Evolutionary conservation across 2,113 vertebrate species (phyloP).

Genomic region (Gulo gulo): DNA sequence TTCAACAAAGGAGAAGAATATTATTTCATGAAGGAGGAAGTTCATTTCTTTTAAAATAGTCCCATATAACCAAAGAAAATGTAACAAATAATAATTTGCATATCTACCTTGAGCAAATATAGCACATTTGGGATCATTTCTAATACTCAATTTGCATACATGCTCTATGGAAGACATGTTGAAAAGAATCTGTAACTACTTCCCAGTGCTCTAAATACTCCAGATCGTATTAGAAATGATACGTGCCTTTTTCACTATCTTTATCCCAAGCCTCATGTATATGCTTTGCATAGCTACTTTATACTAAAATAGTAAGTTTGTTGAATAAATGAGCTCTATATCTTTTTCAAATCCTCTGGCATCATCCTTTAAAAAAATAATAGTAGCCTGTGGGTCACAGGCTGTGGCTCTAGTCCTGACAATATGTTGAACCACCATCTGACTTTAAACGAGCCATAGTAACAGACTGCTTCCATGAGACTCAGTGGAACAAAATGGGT

Average conservation of each 20-base stretch:
- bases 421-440: background rate
- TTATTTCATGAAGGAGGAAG: background rate
- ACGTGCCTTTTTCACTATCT: background rate
- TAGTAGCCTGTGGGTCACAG: background rate
- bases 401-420: background rate
- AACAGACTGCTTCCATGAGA: background rate
- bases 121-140: background rate
- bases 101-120: background rate
- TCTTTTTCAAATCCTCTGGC: background rate
- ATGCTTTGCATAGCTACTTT: background rate
- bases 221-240: background rate
- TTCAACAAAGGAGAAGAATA: background rate
- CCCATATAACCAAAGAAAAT: background rate
- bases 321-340: background rate
- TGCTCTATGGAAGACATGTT: background rate
- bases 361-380: background rate
- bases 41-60: conserved; percentile 22
- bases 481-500: background rate
- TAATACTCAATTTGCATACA: background rate
- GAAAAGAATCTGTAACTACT: conserved; percentile 10
- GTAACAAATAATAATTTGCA: background rate
- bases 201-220: background rate
- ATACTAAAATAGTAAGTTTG: background rate
- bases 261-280: background rate
- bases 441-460: background rate